Percentiles rank a stretch among this genome's conserved stretches.
phyloP scores from a whole-genome alignment of 92 coral and sea anemone genomes.

The Palythoa caribaeorum region DNA sequence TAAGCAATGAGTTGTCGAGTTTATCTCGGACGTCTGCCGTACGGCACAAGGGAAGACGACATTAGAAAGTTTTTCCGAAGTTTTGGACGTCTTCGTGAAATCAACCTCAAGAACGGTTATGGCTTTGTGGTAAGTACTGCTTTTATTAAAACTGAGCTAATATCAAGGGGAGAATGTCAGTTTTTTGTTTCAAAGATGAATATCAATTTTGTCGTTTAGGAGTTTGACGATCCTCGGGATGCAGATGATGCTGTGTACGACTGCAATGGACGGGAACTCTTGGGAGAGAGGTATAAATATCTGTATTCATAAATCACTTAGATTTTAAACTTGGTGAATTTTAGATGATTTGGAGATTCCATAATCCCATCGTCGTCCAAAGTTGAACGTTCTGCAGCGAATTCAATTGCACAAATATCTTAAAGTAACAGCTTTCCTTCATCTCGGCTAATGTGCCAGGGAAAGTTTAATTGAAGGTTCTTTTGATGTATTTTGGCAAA shows the following conservation, averaged over 20 bases:
- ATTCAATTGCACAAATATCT: no score
- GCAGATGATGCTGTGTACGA: slow-evolving; percentile 98
- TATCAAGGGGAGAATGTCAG: neutral
- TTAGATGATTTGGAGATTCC: neutral
- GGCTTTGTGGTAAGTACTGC: slow-evolving; percentile 89
- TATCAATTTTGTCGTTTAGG: slow-evolving; percentile 48
- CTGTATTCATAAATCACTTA: neutral
- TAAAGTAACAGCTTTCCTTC: no score
- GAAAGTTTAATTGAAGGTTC: no score
- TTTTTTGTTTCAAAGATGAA: no score
- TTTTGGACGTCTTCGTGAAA: slow-evolving; percentile 91
- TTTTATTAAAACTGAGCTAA: neutral
- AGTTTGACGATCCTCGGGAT: slow-evolving; percentile 90
- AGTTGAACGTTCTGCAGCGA: no score
- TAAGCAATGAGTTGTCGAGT: slow-evolving; percentile 73
- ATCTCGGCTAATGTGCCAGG: no score
- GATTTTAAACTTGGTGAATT: neutral
- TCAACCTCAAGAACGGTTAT: slow-evolving; percentile 96
- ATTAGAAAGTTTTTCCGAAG: slow-evolving; percentile 85
- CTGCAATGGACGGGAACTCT: slow-evolving; percentile 88
- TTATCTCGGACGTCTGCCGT: slow-evolving; percentile 95
- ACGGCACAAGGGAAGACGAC: slow-evolving; percentile 93
- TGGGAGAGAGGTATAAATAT: slow-evolving; percentile 88
- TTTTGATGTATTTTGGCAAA: no score
- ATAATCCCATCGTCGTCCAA: no score